Evolutionary conservation across 2,888 invertebrate species (phyloP).

Genomic region (Eupithecia subfuscata): DNA sequence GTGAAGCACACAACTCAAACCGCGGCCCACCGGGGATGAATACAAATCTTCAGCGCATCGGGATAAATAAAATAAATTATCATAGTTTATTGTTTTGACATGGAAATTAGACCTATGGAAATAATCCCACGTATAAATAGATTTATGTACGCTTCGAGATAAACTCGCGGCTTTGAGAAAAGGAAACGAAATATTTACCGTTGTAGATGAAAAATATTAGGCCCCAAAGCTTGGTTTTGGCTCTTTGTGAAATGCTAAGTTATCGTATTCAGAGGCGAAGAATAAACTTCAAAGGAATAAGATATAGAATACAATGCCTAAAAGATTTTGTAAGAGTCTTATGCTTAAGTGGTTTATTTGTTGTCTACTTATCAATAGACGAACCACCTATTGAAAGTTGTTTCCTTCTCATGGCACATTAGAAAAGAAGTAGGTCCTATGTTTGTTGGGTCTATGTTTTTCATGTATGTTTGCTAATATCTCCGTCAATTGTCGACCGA

Average conservation of each 20-base stretch:
- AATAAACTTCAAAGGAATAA: constrained; percentile 4
- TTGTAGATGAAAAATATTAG: constrained; percentile 9
- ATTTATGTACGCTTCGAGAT: constrained; percentile 29
- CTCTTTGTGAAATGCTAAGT: constrained; percentile 8
- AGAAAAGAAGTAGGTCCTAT: too few species aligned
- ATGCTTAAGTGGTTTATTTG: not conserved
- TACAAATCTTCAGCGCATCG: constrained; percentile 40
- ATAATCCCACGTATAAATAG: constrained; percentile 32
- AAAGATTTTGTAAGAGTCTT: not conserved
- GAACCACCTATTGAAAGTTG: too few species aligned
- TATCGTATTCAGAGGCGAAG: not conserved
- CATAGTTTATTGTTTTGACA: constrained; percentile 42
- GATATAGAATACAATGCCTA: not conserved
- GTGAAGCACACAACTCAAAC: constrained; percentile 22
- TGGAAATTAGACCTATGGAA: constrained; percentile 45
- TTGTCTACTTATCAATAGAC: not conserved
- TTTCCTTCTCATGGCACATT: too few species aligned
- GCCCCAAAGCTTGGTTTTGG: not conserved
- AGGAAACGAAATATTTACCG: constrained; percentile 15
- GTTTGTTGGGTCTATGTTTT: too few species aligned
- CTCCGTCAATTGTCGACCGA: too few species aligned
- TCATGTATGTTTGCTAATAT: too few species aligned
- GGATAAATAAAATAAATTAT: constrained; percentile 47
- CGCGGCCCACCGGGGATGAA: constrained; percentile 45
- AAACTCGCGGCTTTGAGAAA: constrained; percentile 7